Conservation (phyloP, 2,797 vertebrate genomes). For the Heliangelus exortis region DNA sequence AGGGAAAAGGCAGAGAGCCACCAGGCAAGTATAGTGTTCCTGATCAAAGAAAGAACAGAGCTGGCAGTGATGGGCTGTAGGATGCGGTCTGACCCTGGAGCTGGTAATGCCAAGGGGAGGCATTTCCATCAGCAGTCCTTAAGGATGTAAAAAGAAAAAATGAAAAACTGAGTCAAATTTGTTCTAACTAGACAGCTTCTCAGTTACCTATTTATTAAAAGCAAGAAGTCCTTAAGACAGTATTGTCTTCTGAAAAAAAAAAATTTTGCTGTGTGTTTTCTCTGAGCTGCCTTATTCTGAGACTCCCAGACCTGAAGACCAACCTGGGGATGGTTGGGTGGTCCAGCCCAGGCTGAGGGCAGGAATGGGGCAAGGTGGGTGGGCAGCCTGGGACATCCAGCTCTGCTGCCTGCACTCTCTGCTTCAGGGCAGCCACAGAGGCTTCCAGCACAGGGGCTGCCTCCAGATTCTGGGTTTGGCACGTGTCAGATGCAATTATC, state of each 20-base stretch:
- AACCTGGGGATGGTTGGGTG: too few relatives aligned
- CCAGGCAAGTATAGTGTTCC: not conserved
- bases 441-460: not conserved
- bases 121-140: not conserved
- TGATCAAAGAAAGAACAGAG: not conserved
- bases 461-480: not conserved
- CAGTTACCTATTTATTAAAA: not conserved
- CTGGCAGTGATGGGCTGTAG: not conserved
- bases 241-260: not conserved
- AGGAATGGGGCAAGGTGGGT: not conserved
- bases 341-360: not conserved
- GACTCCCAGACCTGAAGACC: not conserved
- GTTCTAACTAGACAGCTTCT: not conserved
- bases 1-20: not conserved
- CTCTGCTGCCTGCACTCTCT: not conserved
- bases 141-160: not conserved
- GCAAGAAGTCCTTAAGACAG: not conserved
- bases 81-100: not conserved
- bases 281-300: not conserved
- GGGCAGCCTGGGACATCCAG: not conserved
- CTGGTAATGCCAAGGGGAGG: not conserved
- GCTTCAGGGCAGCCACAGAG: not conserved
- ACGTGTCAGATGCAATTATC: fast-evolving
- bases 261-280: not conserved
- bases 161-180: not conserved